A percentile compares a stretch with the other conserved stretches of the same genome.
phyloP scores from a whole-genome alignment of 1,140 invertebrate genomes.

The Prorops nasuta region DNA sequence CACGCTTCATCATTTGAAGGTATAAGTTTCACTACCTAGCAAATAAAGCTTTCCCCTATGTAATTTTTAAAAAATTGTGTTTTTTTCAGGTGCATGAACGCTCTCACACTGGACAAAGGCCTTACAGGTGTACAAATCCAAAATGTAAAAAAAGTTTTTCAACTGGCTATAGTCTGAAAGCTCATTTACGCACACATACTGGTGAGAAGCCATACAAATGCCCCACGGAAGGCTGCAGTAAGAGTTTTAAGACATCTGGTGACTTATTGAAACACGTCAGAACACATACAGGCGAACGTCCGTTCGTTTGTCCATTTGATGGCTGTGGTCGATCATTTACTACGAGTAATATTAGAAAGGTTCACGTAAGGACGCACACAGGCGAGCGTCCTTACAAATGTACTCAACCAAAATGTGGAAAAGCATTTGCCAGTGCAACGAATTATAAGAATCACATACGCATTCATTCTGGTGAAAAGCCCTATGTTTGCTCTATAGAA shows the following conservation, averaged over 20 bases:
- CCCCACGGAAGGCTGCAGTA: constrained; percentile 59
- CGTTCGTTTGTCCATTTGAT: constrained; percentile 65
- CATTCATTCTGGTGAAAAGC: constrained; percentile 64
- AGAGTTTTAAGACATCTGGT: constrained; percentile 69
- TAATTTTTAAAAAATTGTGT: constrained; percentile 7
- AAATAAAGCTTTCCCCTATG: not conserved
- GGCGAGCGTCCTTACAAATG: constrained; percentile 69
- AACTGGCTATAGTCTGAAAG: constrained; percentile 69
- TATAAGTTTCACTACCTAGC: constrained; percentile 20
- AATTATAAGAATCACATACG: constrained; percentile 70
- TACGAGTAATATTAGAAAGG: constrained; percentile 72
- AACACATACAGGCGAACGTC: constrained; percentile 71
- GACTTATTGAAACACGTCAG: constrained; percentile 70
- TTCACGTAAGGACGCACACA: constrained; percentile 61
- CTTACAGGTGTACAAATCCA: constrained; percentile 61
- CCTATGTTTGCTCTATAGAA: constrained; percentile 60
- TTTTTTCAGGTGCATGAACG: constrained; percentile 64
- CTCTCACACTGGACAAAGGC: constrained; percentile 64
- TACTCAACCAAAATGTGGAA: constrained; percentile 59
- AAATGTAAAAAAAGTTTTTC: constrained; percentile 68
- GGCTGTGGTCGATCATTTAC: constrained; percentile 70
- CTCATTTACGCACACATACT: constrained; percentile 68
- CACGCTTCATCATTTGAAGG: constrained; percentile 61
- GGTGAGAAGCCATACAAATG: constrained; percentile 71
- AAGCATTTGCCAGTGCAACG: constrained; percentile 67